A percentile compares a stretch with the other conserved stretches of the same genome.
Conservation (phyloP, 2,888 invertebrate genomes). For the Caenorhabditis sulstoni region DNA sequence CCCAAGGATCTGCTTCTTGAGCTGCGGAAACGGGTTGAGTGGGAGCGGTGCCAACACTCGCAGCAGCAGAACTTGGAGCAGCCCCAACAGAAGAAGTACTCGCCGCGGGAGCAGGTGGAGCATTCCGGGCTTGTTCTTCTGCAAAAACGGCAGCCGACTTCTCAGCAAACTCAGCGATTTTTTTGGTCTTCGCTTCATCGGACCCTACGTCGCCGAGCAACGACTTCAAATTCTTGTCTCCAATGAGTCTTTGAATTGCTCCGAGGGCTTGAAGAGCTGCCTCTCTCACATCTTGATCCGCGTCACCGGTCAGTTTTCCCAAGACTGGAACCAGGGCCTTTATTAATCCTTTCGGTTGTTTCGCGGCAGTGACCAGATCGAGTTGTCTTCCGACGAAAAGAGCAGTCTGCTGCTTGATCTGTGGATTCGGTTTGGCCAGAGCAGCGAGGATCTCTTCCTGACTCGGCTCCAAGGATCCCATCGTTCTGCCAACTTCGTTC, state of each 20-base stretch:
- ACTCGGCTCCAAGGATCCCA: constrained; percentile 80
- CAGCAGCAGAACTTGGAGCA: constrained; percentile 16
- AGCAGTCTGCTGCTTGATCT: constrained; percentile 81
- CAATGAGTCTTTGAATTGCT: constrained; percentile 92
- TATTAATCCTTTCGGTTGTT: constrained; percentile 81
- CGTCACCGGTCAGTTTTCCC: constrained; percentile 67
- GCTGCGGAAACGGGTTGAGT: constrained; percentile 4
- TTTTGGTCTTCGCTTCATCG: constrained; percentile 85
- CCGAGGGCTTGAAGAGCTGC: constrained; percentile 94
- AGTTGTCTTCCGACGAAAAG: constrained; percentile 69
- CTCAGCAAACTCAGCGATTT: constrained; percentile 62
- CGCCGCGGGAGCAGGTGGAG: constrained; percentile 47
- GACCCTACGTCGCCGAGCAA: constrained; percentile 88
- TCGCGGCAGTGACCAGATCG: constrained; percentile 53
- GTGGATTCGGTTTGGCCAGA: constrained; percentile 84
- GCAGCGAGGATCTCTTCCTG: constrained; percentile 89
- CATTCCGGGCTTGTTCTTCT: constrained; percentile 50
- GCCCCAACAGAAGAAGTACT: constrained; percentile 29
- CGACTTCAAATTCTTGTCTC: constrained; percentile 91
- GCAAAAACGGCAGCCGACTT: constrained; percentile 44
- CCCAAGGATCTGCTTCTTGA: constrained; percentile 82
- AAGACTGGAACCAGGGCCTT: constrained; percentile 80
- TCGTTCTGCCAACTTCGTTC: constrained; percentile 83
- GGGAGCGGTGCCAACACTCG: constrained; percentile 8
- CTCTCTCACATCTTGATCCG: constrained; percentile 85